These are phyloP conservation scores for Mythimna loreyi DNA, from an alignment of 2,888 invertebrate species.

Conservation along the genomic window DNA sequence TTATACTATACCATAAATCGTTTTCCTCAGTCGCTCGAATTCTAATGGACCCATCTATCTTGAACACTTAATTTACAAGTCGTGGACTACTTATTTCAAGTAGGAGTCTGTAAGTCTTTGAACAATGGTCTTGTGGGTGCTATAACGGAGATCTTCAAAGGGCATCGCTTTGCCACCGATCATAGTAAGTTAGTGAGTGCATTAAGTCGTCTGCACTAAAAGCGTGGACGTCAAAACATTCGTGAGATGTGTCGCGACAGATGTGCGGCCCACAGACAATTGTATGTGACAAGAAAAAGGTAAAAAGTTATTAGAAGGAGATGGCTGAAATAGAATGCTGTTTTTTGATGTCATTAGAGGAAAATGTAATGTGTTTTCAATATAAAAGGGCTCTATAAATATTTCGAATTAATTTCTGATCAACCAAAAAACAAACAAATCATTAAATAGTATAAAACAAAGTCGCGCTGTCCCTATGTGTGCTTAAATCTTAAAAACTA, in stretches of 20 bases:
- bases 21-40: constrained; percentile 31
- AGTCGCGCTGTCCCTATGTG: no score
- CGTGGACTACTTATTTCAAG: constrained; percentile 60
- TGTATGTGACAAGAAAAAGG: constrained; percentile 61
- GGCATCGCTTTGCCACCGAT: constrained; percentile 48
- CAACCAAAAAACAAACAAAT: no score
- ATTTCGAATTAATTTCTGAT: not conserved
- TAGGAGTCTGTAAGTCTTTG: constrained; percentile 55
- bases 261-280: constrained; percentile 63
- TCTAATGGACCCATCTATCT: constrained; percentile 51
- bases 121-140: constrained; percentile 49
- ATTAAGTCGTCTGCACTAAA: constrained; percentile 68
- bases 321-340: constrained; percentile 40
- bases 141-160: constrained; percentile 69
- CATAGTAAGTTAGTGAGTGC: constrained; percentile 74
- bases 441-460: no score
- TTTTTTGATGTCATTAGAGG: constrained; percentile 11
- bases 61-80: constrained; percentile 51
- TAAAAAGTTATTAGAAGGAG: constrained; percentile 54
- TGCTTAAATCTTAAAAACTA: no score
- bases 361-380: not conserved
- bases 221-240: constrained; percentile 75
- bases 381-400: not conserved
- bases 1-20: constrained; percentile 23
- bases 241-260: constrained; percentile 66